Percentiles rank a stretch among this genome's conserved stretches.
phyloP scores from a whole-genome alignment of 2,888 invertebrate species.

The Ptychoptera contaminata region DNA sequence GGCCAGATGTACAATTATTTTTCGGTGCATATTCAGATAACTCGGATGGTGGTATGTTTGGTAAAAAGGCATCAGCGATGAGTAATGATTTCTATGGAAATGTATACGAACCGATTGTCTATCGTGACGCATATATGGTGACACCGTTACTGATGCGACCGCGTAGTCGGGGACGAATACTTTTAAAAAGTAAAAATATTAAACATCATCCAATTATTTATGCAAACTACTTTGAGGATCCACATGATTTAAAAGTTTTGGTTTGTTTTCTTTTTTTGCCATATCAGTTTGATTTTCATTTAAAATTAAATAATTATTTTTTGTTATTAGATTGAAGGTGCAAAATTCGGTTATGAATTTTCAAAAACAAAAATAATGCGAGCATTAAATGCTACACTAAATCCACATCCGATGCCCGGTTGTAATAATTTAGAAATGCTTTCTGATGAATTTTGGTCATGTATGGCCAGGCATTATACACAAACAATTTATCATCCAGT shows the following conservation, averaged over 20 bases:
- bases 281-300: background rate
- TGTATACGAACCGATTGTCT: slow-evolving; percentile 53
- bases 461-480: slow-evolving; percentile 56
- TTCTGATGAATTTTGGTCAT: slow-evolving; percentile 62
- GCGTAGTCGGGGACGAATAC: slow-evolving; percentile 49
- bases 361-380: slow-evolving; percentile 43
- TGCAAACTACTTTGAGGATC: slow-evolving; percentile 69
- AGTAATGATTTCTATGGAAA: slow-evolving; percentile 49
- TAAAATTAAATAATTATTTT: slow-evolving; percentile 4
- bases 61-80: slow-evolving; percentile 50
- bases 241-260: slow-evolving; percentile 51
- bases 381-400: slow-evolving; percentile 44
- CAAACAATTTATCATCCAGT: slow-evolving; percentile 70
- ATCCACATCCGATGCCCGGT: slow-evolving; percentile 47
- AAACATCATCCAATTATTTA: slow-evolving; percentile 64
- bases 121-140: slow-evolving; percentile 48
- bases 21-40: slow-evolving; percentile 59
- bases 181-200: slow-evolving; percentile 52
- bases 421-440: slow-evolving; percentile 44
- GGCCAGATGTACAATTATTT: slow-evolving; percentile 67
- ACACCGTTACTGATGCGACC: slow-evolving; percentile 58
- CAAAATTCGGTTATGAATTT: slow-evolving; percentile 47
- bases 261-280: slow-evolving; percentile 32
- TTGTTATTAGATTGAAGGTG: slow-evolving; percentile 47
- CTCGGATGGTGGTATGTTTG: slow-evolving; percentile 61